Evolutionary conservation across 2,113 vertebrate species (phyloP), one percentile per base, ranked within the genome.

Genomic region (Nipponia nippon): DNA sequence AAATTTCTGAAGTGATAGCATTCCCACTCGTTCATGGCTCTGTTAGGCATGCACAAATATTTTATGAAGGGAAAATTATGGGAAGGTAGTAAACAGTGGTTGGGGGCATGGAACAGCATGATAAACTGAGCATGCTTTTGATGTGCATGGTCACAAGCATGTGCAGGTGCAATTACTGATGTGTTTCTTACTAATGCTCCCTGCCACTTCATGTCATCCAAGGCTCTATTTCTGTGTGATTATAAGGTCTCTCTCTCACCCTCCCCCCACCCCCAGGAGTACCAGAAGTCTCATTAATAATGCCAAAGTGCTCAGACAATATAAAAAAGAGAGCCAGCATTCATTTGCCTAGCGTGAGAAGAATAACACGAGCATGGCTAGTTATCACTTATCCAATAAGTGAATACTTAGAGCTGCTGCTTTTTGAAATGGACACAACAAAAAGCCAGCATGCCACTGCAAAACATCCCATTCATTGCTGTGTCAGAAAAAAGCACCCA

Each of bases 41-140:
- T 70, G 21, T 44, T 82, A 62, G 27, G 14, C 30, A 75, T 34
- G 12, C 15, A 34, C 10, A 53, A 32, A 21, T 87, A 25, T 26
- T 93, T 83, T 81, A 30, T 26, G 8, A 52, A 52, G 36, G 25
- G 17, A 86, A 70, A 63, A 40, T 56, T 70, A 53, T 11, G 17
- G 40, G 30, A 44, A 78, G 34, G 26, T 46, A n/a, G 23, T 70
- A 61, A 65, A 71, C 2, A 34, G 13, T n/a, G 18, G 16, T 53
- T 0, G 0, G 13, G 10, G 7, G 10, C 46, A 40, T 12, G 55
- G 50, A 84, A 40, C 7, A 50, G 10, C 29, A 42, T 52, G 22
- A 71, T 59, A 17, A 83, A 10, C 30, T 66, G 42, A 90, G 27
- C 5, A 4, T 40, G 16, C 6, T 78, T 63, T 44, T 66, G 21